Conservation (phyloP, 2,797 vertebrate species). For the Salmo trutta region DNA sequence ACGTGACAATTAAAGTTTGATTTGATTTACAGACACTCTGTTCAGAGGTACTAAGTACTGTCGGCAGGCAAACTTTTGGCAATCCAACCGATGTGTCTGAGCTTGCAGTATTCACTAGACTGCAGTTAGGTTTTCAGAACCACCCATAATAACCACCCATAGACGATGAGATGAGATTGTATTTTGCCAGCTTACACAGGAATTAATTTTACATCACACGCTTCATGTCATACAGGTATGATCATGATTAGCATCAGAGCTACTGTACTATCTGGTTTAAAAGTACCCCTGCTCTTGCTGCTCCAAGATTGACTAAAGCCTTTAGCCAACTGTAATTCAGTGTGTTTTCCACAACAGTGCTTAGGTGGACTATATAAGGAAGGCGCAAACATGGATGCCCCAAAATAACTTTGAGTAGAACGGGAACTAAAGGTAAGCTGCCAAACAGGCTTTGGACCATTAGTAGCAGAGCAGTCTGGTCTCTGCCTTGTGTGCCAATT, state of each 20-base stretch:
- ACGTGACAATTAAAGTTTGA: too few species aligned
- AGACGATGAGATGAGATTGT: background rate
- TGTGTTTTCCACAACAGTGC: background rate
- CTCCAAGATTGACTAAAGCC: background rate
- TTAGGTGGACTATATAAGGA: background rate
- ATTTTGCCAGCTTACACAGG: background rate
- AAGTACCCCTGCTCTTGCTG: background rate
- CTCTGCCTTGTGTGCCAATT: background rate
- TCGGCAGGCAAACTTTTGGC: too few species aligned
- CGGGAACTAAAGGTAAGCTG: background rate
- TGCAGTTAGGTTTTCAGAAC: too few species aligned
- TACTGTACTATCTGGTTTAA: background rate
- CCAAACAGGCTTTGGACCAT: too few species aligned
- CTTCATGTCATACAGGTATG: background rate
- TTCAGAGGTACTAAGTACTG: too few species aligned
- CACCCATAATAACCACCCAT: too few species aligned
- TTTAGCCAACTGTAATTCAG: background rate
- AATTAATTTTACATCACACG: background rate
- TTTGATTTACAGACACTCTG: too few species aligned
- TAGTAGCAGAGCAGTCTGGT: background rate
- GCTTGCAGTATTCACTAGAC: too few species aligned
- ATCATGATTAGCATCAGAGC: background rate
- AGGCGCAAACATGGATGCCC: background rate
- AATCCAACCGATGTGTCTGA: too few species aligned
- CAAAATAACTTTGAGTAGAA: background rate